phyloP scores from a whole-genome alignment of 2,797 vertebrate genomes.

The Microhierax caerulescens region DNA sequence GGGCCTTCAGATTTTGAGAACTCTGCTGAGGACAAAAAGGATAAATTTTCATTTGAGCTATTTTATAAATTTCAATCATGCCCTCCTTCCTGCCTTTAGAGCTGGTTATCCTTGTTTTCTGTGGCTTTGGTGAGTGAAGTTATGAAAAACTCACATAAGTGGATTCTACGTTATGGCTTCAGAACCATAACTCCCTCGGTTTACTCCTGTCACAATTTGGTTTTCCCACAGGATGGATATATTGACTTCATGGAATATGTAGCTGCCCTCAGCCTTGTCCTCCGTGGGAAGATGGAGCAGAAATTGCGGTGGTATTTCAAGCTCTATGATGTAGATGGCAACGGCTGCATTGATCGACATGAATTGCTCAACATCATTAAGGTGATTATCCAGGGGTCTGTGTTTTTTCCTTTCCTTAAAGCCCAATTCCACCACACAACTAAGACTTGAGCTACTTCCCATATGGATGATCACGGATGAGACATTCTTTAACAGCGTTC shows the following conservation, averaged over 20 bases:
- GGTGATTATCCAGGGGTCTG: conserved; percentile 46
- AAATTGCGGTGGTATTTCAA: conserved; percentile 94
- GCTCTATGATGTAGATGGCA: conserved; percentile 91
- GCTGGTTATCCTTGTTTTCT: not conserved
- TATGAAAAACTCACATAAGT: not conserved
- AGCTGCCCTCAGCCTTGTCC: conserved; percentile 89
- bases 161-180: too few species aligned
- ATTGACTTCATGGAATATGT: conserved; percentile 95
- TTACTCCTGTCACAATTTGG: not conserved
- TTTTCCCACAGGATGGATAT: conserved; percentile 83
- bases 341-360: conserved; percentile 90
- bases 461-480: not conserved
- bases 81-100: not conserved
- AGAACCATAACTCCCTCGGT: not conserved
- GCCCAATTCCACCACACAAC: not conserved
- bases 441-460: not conserved
- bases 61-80: not conserved
- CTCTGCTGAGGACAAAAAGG: not conserved
- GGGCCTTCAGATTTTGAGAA: not conserved
- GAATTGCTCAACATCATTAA: conserved; percentile 92
- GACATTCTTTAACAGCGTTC: not conserved
- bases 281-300: conserved; percentile 93
- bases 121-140: not conserved
- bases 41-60: not conserved
- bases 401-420: not conserved